A percentile compares a stretch with the other conserved stretches of the same genome.
Conservation (phyloP, 2,797 vertebrate genomes). For the Gymnothorax javanicus region DNA sequence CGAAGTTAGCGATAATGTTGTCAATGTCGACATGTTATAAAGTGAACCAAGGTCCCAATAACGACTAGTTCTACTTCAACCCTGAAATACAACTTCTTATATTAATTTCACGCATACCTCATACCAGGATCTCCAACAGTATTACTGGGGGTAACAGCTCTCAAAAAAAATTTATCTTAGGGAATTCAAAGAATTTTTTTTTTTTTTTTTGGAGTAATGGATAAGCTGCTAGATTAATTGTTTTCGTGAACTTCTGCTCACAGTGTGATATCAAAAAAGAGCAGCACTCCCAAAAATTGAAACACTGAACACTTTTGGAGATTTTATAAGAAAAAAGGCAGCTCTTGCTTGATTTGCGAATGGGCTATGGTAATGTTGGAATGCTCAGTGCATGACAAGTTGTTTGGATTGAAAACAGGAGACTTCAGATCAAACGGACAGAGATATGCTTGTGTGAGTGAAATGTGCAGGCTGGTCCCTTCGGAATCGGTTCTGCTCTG, state of each 20-base stretch:
- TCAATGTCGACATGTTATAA: neutral
- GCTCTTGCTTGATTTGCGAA: constrained; percentile 22
- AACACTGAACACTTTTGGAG: neutral
- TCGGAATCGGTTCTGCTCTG: constrained; percentile 20
- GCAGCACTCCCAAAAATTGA: neutral
- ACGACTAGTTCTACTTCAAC: neutral
- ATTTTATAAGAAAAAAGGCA: neutral
- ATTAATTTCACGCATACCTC: neutral
- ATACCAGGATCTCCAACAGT: neutral
- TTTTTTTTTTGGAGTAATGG: neutral
- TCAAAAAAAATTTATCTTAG: neutral
- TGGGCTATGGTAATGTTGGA: constrained; percentile 30
- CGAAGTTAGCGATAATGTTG: too few relatives aligned
- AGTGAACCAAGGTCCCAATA: neutral
- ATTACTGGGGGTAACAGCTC: neutral
- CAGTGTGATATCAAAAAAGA: neutral
- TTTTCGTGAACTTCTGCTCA: constrained; percentile 10
- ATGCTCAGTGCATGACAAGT: constrained; percentile 35
- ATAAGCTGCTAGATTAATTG: constrained; percentile 14
- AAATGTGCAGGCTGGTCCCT: constrained; percentile 24
- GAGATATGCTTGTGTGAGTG: constrained; percentile 41
- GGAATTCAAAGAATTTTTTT: neutral
- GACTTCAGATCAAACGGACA: constrained; percentile 32
- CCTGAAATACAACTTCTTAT: neutral
- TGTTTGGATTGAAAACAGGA: constrained; percentile 35